phyloP scores from a whole-genome alignment of 2,888 invertebrate genomes.

The Drosophila putrida region DNA sequence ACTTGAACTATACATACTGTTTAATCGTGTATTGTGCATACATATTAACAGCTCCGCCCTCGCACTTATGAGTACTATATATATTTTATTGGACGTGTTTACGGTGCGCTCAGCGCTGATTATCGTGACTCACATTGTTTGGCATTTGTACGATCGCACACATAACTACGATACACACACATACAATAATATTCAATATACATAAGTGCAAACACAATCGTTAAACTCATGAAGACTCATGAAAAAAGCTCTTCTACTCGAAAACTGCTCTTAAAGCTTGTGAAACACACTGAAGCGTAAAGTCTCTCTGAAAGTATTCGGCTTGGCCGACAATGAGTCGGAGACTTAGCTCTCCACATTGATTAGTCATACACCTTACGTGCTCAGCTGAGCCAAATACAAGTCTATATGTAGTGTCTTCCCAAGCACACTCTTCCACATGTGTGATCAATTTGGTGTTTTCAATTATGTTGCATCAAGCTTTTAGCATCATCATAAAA shows the following conservation, averaged over 20 bases:
- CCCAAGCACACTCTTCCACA: conserved; percentile 28
- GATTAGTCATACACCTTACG: conserved; percentile 66
- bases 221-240: conserved; percentile 44
- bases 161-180: conserved; percentile 46
- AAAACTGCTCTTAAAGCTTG: conserved; percentile 45
- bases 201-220: conserved; percentile 63
- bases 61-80: conserved; percentile 34
- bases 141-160: conserved; percentile 72
- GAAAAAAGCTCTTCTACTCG: conserved; percentile 34
- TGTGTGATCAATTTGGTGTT: conserved; percentile 28
- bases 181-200: conserved; percentile 53
- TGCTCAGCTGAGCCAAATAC: conserved; percentile 54
- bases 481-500: conserved; percentile 56
- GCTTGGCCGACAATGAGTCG: conserved; percentile 18
- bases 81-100: conserved; percentile 66
- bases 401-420: conserved; percentile 33
- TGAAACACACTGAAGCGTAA: conserved; percentile 54
- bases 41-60: conserved; percentile 6
- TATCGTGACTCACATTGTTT: conserved; percentile 81
- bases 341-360: conserved; percentile 36
- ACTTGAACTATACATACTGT: neutral
- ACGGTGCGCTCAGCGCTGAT: conserved; percentile 66
- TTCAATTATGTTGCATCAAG: conserved; percentile 52
- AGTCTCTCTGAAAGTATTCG: conserved; percentile 50
- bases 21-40: neutral